These are phyloP conservation scores for Drosophila acutilabella DNA, from an alignment of 2,888 invertebrate genomes.

Conservation along the genomic window DNA sequence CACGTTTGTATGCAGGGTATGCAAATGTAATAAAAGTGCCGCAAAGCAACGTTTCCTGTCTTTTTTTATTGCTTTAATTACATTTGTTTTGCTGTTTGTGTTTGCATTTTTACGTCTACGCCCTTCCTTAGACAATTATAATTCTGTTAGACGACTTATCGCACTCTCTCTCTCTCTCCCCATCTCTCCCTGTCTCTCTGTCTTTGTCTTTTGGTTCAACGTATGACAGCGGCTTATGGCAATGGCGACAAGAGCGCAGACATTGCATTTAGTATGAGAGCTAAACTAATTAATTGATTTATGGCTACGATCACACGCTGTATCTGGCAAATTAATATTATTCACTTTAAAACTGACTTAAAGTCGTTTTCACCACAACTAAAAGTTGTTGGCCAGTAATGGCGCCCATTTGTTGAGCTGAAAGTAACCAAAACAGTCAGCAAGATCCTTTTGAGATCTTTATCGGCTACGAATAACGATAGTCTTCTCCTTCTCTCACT, in stretches of 20 bases:
- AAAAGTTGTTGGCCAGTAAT: constrained; percentile 83
- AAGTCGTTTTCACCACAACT: constrained; percentile 84
- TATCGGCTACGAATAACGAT: constrained; percentile 76
- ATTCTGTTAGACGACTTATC: constrained; percentile 60
- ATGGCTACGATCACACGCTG: constrained; percentile 78
- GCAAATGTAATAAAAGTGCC: constrained; percentile 75
- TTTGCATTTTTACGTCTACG: constrained; percentile 60
- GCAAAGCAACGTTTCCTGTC: constrained; percentile 74
- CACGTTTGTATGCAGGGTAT: not conserved
- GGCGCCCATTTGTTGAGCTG: constrained; percentile 77
- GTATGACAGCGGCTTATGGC: constrained; percentile 19
- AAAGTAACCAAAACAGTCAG: constrained; percentile 71
- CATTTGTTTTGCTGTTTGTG: constrained; percentile 65
- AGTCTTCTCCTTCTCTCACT: constrained; percentile 45
- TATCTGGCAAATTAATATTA: constrained; percentile 83
- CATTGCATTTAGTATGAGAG: constrained; percentile 47
- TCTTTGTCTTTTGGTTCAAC: constrained; percentile 1
- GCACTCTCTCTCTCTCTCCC: not conserved
- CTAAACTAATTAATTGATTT: constrained; percentile 83
- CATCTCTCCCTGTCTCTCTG: not conserved
- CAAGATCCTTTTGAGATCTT: constrained; percentile 84
- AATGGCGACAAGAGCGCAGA: constrained; percentile 40
- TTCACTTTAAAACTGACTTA: constrained; percentile 82
- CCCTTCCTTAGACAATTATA: constrained; percentile 73
- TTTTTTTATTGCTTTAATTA: constrained; percentile 64